Base-by-base conservation (phyloP, 1,140 invertebrate genomes). In the Matsumurasca onukii region DNA sequence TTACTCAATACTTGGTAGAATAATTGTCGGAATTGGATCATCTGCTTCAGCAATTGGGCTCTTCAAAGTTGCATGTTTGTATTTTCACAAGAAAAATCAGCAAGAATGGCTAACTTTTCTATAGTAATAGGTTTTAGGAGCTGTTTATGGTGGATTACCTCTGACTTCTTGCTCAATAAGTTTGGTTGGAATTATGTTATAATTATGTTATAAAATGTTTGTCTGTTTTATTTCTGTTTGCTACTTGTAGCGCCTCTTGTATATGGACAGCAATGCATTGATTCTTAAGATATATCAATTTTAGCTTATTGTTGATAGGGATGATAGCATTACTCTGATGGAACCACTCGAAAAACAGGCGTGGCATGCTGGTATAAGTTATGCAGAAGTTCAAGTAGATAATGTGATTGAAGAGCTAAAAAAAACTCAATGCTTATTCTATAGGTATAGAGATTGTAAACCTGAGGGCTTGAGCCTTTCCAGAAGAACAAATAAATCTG, bases 61-160 rank as follows among this genome's bases (percentile, higher is more conserved):
- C n/a, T 45, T 45, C 39, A 45, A 45, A 45, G 39, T 45, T 45
- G 39, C 39, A 45, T 12, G 39, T n/a, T 12, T 45, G 39, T 45
- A 45, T 45, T 45, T 45, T 45, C 39, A 45, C 39, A 45, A 45
- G 39, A 45, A 45, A 45, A 45, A 45, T 45, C 39, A 45, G 39
- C 39, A 45, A 45, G 39, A n/a, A 45, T 45, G 39, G 39, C 39
- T 45, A 45, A n/a, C 39, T 45, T 45, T 12, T 45, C 39, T 45
- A 45, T 45, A 45, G n/a, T 45, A 45, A 45, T 45, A 45, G 39
- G 39, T 9, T 45, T 45, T 45, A 45, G 39, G 39, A 45, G 39
- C 39, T 45, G n/a, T 45, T 45, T 45, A 45, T 45, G 39, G 39
- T 45, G 39, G 39, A 45, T 45, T 45, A 45, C 39, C 39, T 45